A percentile compares a stretch with the other conserved stretches of the same genome.
These are phyloP conservation scores for Drosophila monieri DNA, from an alignment of 2,888 invertebrate species.

Conservation along the genomic window DNA sequence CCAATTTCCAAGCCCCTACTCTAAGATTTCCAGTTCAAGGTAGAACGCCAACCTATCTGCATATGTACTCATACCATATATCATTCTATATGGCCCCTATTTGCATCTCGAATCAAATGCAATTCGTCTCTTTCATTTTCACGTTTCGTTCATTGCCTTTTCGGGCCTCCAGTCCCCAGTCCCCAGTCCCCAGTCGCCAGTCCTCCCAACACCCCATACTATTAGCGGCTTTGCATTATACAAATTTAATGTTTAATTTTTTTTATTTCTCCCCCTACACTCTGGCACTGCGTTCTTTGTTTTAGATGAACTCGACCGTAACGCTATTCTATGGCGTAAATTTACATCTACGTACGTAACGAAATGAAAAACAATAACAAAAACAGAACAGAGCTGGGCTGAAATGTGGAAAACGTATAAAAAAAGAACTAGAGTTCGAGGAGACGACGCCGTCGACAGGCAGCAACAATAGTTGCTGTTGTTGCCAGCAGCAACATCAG, in stretches of 20 bases:
- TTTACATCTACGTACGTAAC: constrained; percentile 80
- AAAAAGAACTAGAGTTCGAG: constrained; percentile 64
- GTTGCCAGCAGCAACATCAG: constrained; percentile 37
- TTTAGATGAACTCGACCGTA: constrained; percentile 83
- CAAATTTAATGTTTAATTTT: constrained; percentile 78
- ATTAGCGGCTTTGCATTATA: constrained; percentile 77
- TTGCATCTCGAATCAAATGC: constrained; percentile 61
- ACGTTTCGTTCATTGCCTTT: constrained; percentile 72
- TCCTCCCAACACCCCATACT: constrained; percentile 43
- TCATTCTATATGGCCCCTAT: constrained; percentile 43
- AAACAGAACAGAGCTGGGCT: constrained; percentile 47
- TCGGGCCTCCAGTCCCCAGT: constrained; percentile 26
- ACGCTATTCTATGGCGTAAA: constrained; percentile 84
- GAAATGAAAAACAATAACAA: constrained; percentile 51
- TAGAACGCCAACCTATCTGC: constrained; percentile 11
- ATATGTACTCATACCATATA: constrained; percentile 4
- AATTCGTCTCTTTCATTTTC: constrained; percentile 65
- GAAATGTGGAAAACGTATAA: constrained; percentile 39
- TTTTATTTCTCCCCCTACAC: constrained; percentile 37
- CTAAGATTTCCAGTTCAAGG: constrained; percentile 37
- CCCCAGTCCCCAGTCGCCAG: constrained; percentile 14
- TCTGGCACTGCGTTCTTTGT: constrained; percentile 81
- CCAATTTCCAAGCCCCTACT: constrained; percentile 2
- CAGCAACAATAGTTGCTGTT: constrained; percentile 65
- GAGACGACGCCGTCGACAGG: constrained; percentile 58